A percentile compares a stretch with the other conserved stretches of the same genome.
Conservation (phyloP, 2,113 vertebrate species). For the Oxyura jamaicensis region DNA sequence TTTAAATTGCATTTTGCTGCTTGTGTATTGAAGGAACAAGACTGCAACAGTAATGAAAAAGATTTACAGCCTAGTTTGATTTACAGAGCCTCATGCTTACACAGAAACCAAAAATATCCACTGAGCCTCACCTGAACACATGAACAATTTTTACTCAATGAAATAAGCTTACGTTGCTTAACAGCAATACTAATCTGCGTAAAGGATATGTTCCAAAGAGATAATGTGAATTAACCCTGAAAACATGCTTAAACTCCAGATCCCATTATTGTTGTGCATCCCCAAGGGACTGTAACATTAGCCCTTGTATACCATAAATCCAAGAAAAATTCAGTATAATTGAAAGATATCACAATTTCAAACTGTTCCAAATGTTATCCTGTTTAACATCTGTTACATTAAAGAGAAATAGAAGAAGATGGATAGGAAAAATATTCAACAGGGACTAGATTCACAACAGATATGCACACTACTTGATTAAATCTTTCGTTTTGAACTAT, state of each 20-base stretch:
- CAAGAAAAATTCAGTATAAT: neutral
- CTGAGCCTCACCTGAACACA: neutral
- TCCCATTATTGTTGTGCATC: neutral
- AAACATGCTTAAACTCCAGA: neutral
- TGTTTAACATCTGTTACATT: neutral
- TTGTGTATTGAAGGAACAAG: neutral
- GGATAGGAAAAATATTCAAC: neutral
- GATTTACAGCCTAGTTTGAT: neutral
- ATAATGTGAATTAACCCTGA: slow-evolving; percentile 28
- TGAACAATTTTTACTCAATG: neutral
- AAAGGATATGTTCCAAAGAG: neutral
- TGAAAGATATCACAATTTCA: neutral
- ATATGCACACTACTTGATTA: neutral
- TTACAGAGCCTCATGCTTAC: neutral
- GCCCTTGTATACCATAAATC: neutral
- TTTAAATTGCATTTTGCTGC: neutral
- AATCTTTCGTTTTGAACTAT: neutral
- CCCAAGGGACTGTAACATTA: neutral
- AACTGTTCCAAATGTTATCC: neutral
- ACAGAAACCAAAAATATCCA: neutral
- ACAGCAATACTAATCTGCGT: neutral
- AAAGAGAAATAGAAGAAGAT: neutral
- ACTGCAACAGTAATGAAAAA: neutral
- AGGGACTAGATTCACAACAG: neutral
- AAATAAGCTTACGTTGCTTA: neutral